These are phyloP conservation scores for Venusia cambrica DNA, from an alignment of 2,888 invertebrate genomes.

Conservation along the genomic window DNA sequence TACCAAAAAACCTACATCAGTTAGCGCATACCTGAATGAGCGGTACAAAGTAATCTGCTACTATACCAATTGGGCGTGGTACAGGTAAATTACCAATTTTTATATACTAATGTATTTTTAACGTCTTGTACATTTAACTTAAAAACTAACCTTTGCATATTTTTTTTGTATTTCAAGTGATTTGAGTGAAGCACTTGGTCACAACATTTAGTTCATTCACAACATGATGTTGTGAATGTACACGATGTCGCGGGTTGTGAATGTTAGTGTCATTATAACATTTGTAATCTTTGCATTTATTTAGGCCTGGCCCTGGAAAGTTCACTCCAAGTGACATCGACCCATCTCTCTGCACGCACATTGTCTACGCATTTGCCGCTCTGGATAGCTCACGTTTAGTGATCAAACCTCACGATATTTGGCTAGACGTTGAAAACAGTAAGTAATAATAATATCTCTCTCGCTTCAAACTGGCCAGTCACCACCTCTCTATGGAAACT, in stretches of 20 bases:
- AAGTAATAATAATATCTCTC: conserved; percentile 53
- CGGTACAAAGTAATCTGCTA: conserved; percentile 92
- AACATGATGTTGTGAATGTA: no score
- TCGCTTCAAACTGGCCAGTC: no score
- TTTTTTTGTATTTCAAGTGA: no score
- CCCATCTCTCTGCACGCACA: conserved; percentile 92
- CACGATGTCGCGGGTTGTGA: no score
- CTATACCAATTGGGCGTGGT: conserved; percentile 97
- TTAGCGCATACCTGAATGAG: conserved; percentile 43
- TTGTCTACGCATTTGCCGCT: conserved; percentile 95
- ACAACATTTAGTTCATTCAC: no score
- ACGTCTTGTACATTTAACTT: background rate
- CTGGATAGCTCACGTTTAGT: conserved; percentile 87
- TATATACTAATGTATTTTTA: background rate
- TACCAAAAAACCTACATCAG: conserved; percentile 43
- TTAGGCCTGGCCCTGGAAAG: conserved; percentile 88
- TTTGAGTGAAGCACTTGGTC: no score
- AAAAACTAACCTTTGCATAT: conserved; percentile 4
- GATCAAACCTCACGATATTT: conserved; percentile 92
- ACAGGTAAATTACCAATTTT: conserved; percentile 67
- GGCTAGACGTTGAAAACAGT: conserved; percentile 95
- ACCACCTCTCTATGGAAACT: no score
- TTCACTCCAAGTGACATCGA: conserved; percentile 92
- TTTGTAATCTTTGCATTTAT: no score
- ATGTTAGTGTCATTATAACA: no score